Base-by-base conservation (phyloP, 1,140 invertebrate genomes). In the Cydia fagiglandana region DNA sequence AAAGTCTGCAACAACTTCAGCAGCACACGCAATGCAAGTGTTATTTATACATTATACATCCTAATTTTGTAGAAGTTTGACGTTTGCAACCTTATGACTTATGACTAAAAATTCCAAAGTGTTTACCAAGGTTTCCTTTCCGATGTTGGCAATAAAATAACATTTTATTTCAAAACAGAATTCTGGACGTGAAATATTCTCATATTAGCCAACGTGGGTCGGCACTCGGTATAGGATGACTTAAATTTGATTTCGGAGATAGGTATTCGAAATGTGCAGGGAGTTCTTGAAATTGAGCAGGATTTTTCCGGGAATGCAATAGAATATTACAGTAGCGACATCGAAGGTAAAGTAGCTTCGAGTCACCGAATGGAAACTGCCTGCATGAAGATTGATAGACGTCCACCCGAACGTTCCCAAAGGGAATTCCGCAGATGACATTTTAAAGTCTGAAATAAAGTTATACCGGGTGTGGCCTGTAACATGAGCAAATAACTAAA, bases 271-370 rank as follows among this genome's bases (percentile, higher is more conserved):
- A 61, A 61, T 61, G 56, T 61, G 56, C 56, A 3, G 20, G 20
- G 56, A 61, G 20, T n/a, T 61, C 66, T 70, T n/a, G 15, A 45
- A 70, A 70, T 70, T 70, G 66, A 70, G 34, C 66, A 41, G 17
- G 34, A 70, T 41, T 70, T 70, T 70, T 70, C 66, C 20, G 34
- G 66, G 34, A 70, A 70, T 45, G 34, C 66, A 70, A 45, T 70
- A 70, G 38, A 70, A 70, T 70, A 70, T 70, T 70, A 70, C 13
- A 70, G 66, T 38, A 1, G 66, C 15, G 45, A 70, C 66, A 38
- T 70, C 66, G 66, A 70, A 2, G 56, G 66, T 17, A 70, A 70
- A 70, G 66, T 41, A 70, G 34, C 64, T 70, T 38, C 24, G 24
- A 70, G 66, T 66, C 64, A 38, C n/a, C 24, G n/a, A 41, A 34